phyloP scores from a whole-genome alignment of 2,888 invertebrate genomes.

The Pterostichus niger region DNA sequence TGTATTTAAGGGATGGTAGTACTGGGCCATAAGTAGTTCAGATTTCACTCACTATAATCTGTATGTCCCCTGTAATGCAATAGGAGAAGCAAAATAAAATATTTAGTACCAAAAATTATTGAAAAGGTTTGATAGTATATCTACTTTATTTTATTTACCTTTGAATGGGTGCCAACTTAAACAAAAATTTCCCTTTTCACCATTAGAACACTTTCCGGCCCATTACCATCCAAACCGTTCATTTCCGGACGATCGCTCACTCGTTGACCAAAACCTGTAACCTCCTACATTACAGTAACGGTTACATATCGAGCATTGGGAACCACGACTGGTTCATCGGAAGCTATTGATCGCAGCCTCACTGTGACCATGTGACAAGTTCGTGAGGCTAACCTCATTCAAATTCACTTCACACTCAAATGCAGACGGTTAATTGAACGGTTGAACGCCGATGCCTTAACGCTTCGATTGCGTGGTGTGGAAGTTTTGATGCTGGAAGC shows the following conservation, averaged over 20 bases:
- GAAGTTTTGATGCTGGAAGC: too few species aligned
- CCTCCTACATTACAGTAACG: background rate
- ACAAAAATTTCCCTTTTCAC: background rate
- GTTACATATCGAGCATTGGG: background rate
- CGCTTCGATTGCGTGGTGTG: too few species aligned
- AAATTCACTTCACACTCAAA: background rate
- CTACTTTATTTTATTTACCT: too few species aligned
- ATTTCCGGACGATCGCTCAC: background rate
- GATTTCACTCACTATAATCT: too few species aligned
- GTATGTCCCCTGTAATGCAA: too few species aligned
- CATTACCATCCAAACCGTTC: background rate
- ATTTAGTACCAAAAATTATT: too few species aligned
- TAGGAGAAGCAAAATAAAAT: too few species aligned
- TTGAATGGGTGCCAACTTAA: background rate
- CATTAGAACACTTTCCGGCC: background rate
- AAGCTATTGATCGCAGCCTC: background rate
- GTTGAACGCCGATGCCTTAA: background rate
- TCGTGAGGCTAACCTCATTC: background rate
- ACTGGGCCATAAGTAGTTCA: too few species aligned
- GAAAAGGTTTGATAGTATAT: too few species aligned
- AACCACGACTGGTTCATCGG: background rate
- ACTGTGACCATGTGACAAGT: background rate
- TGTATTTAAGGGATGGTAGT: too few species aligned
- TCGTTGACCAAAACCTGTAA: constrained; percentile 8
- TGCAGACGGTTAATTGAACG: constrained; percentile 7